Percentiles rank a stretch among this genome's conserved stretches.
phyloP scores from a whole-genome alignment of 2,113 vertebrate genomes.

The Apus apus region DNA sequence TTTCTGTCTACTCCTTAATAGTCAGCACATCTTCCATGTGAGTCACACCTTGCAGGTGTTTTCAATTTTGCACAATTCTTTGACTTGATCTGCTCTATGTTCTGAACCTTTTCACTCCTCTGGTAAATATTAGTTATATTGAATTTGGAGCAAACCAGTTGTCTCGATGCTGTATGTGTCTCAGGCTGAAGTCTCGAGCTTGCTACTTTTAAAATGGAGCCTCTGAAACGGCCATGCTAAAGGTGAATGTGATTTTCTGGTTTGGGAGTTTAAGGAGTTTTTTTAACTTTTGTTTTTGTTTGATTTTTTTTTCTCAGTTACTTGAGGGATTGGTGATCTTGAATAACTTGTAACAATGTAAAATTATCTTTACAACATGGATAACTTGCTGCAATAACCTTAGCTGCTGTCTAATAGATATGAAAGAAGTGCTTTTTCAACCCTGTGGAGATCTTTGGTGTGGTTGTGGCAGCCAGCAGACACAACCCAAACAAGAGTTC shows the following conservation, averaged over 20 bases:
- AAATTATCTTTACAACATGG: not conserved
- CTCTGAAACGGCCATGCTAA: not conserved
- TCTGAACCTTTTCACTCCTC: not conserved
- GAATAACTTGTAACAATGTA: not conserved
- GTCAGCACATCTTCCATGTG: not conserved
- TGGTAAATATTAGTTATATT: not conserved
- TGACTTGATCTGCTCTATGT: constrained; percentile 1
- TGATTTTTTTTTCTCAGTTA: not conserved
- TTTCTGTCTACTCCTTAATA: not conserved
- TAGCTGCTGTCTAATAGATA: not conserved
- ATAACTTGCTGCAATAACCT: not conserved
- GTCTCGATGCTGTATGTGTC: not conserved
- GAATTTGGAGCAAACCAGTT: not conserved
- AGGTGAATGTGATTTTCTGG: not conserved
- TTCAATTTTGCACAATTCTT: not conserved
- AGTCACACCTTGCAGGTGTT: not conserved
- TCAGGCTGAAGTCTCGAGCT: not conserved
- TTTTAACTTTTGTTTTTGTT: too few relatives aligned
- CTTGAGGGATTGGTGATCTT: not conserved
- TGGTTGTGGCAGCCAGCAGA: not conserved
- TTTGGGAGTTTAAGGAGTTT: not conserved
- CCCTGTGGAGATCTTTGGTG: not conserved
- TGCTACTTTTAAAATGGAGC: not conserved
- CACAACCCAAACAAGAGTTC: not conserved
- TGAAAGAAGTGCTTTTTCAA: not conserved